These are phyloP conservation scores for Ranitomeya imitator DNA, from an alignment of 2,113 vertebrate genomes.

Conservation along the genomic window DNA sequence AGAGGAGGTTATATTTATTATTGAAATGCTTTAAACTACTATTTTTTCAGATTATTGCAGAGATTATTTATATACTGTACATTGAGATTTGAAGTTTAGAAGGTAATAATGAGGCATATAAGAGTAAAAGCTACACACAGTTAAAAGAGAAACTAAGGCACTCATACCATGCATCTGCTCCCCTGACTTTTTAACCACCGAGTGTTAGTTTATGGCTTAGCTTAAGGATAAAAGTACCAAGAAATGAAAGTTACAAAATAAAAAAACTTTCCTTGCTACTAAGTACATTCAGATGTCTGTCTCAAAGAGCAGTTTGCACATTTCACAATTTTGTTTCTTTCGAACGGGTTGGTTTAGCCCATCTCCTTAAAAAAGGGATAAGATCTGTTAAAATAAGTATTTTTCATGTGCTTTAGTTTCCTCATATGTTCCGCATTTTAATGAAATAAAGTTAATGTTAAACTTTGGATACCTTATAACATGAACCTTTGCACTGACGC, in stretches of 20 bases:
- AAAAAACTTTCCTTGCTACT: conserved; percentile 69
- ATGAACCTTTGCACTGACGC: conserved; percentile 34
- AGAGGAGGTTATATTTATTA: too few species aligned
- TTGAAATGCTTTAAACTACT: too few species aligned
- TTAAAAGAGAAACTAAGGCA: conserved; percentile 67
- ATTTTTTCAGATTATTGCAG: neutral
- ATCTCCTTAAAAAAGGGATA: conserved; percentile 54
- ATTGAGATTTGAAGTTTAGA: neutral
- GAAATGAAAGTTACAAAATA: conserved; percentile 74
- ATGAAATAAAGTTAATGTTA: conserved; percentile 27
- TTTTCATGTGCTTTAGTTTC: conserved; percentile 27
- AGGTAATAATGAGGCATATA: neutral
- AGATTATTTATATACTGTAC: neutral
- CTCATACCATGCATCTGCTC: conserved; percentile 73
- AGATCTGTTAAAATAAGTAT: conserved; percentile 34
- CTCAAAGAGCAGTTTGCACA: conserved; percentile 52
- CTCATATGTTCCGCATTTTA: conserved; percentile 18
- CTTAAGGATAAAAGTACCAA: conserved; percentile 82
- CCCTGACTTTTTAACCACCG: conserved; percentile 81
- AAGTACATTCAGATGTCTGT: conserved; percentile 81
- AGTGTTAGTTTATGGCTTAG: conserved; percentile 84
- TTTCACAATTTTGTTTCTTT: conserved; percentile 64
- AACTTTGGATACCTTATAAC: conserved; percentile 40
- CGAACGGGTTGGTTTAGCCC: conserved; percentile 62
- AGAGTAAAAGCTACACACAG: conserved; percentile 28